phyloP scores from a whole-genome alignment of 2,113 vertebrate genomes.

The Dromas ardeola region DNA sequence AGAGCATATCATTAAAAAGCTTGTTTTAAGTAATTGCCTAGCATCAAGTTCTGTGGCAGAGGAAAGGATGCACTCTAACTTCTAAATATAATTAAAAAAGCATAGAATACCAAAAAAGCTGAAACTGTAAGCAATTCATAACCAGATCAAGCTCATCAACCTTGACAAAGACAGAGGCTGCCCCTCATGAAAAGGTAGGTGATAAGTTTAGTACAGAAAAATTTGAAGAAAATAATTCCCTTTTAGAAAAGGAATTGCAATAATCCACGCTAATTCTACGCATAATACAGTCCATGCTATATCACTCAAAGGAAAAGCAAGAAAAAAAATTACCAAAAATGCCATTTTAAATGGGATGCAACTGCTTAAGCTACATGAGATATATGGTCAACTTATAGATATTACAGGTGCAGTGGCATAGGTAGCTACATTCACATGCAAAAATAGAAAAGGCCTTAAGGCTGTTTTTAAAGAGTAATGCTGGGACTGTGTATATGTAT shows the following conservation, averaged over 20 bases:
- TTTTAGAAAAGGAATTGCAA: not conserved
- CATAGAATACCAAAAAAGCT: not conserved
- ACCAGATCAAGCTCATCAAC: not conserved
- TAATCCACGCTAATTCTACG: not conserved
- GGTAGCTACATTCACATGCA: not conserved
- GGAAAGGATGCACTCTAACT: not conserved
- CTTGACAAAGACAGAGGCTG: not conserved
- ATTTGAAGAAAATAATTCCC: not conserved
- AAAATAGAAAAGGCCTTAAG: not conserved
- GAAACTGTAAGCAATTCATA: not conserved
- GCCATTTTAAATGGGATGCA: not conserved
- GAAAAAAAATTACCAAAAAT: not conserved
- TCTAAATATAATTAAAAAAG: not conserved
- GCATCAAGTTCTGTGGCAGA: not conserved
- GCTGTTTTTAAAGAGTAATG: not conserved
- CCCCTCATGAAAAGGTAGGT: not conserved
- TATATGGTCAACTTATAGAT: not conserved
- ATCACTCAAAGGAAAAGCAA: not conserved
- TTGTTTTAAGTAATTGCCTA: not conserved
- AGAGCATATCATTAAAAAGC: not conserved
- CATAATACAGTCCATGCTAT: too few species aligned
- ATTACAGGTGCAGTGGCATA: not conserved
- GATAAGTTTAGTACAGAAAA: not conserved
- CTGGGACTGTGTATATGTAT: not conserved
- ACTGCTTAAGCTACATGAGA: not conserved